These are phyloP conservation scores for Perca fluviatilis DNA, from an alignment of 2,113 vertebrate species.

Conservation along the genomic window DNA sequence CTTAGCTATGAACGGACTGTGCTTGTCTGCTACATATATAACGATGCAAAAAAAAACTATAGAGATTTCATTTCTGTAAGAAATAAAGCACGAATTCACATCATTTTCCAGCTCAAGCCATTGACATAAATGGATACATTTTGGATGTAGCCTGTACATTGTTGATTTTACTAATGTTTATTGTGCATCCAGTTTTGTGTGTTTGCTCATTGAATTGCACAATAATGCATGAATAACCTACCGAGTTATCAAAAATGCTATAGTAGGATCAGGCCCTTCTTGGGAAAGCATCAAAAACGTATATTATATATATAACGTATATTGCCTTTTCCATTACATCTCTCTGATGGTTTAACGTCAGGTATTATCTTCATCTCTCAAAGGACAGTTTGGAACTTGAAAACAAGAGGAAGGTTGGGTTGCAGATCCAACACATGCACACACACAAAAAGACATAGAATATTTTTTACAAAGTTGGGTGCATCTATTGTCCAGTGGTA, in stretches of 20 bases:
- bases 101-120: constrained; percentile 24
- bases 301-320: too few relatives aligned
- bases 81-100: constrained; percentile 51
- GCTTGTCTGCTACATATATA: constrained; percentile 46
- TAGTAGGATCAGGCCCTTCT: background rate
- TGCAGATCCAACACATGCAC: constrained; percentile 14
- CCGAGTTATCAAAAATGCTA: constrained; percentile 18
- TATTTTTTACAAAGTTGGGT: constrained; percentile 24
- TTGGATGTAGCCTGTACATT: constrained; percentile 55
- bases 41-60: constrained; percentile 9
- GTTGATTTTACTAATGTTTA: constrained; percentile 60
- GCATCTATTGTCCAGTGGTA: constrained; percentile 16
- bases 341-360: background rate
- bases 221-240: constrained; percentile 60
- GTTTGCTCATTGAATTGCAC: constrained; percentile 72
- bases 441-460: background rate
- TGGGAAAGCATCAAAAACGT: background rate
- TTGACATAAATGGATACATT: constrained; percentile 35
- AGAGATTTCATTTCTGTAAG: constrained; percentile 47
- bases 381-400: constrained; percentile 13
- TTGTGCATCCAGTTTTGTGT: constrained; percentile 63
- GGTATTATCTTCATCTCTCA: background rate
- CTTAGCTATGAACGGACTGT: constrained; percentile 54
- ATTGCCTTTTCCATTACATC: background rate
- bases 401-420: background rate